Evolutionary conservation across 2,888 invertebrate species (phyloP).

Genomic region (Cetonia aurata): DNA sequence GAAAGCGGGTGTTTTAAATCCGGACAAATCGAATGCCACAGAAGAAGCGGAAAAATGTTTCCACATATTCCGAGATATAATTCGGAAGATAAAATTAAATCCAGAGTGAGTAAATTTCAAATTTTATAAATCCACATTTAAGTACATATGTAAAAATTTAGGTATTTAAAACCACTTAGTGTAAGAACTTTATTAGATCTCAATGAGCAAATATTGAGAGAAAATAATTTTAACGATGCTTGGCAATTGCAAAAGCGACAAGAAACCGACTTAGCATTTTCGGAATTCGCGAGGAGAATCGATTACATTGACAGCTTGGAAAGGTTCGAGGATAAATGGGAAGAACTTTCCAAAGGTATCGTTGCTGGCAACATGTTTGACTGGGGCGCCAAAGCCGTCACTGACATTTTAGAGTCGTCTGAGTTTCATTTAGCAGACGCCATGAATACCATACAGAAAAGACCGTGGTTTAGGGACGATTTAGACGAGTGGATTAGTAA

Average conservation of each 20-base stretch:
- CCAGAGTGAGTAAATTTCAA: constrained; percentile 77
- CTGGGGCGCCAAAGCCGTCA: constrained; percentile 95
- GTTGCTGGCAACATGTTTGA: constrained; percentile 95
- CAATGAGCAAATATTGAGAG: constrained; percentile 90
- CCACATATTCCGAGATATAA: constrained; percentile 83
- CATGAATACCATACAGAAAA: constrained; percentile 82
- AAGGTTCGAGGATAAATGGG: constrained; percentile 72
- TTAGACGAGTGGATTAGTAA: constrained; percentile 86
- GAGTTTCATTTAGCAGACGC: constrained; percentile 87
- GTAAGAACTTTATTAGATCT: constrained; percentile 91
- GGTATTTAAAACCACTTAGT: constrained; percentile 78
- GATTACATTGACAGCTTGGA: constrained; percentile 77
- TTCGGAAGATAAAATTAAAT: constrained; percentile 81
- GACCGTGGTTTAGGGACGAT: constrained; percentile 94
- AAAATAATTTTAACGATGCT: constrained; percentile 93
- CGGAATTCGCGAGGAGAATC: constrained; percentile 76
- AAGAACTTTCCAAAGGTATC: constrained; percentile 76
- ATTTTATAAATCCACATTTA: background rate
- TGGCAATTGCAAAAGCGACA: constrained; percentile 86
- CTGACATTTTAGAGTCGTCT: constrained; percentile 82
- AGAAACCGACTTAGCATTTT: constrained; percentile 87
- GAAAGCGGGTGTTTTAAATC: constrained; percentile 85
- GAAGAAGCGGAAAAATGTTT: constrained; percentile 86
- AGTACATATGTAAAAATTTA: constrained; percentile 7
- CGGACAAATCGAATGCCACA: constrained; percentile 80